Base-by-base conservation (phyloP, 2,113 vertebrate genomes). In the Pseudorasbora parva region DNA sequence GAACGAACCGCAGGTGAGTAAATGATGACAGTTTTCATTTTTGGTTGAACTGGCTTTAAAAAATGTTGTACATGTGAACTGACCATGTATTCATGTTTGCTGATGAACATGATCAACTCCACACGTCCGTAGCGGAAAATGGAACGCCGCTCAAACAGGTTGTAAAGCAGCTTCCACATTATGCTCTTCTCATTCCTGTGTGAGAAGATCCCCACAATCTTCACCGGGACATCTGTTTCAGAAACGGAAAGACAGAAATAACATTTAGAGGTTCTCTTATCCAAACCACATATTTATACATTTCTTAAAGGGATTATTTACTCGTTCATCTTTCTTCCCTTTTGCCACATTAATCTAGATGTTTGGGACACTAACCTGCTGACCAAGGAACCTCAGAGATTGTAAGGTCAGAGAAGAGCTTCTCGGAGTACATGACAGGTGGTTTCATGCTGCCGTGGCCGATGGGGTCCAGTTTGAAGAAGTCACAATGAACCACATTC, bases 81-180 rank as follows among this genome's bases (percentile, higher is more conserved):
- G 94, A 99, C 98, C 92, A 87, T 89, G 85, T 95, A 99, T 84
- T 97, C 94, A 82, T 82, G 96, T 92, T 98, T 96, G 74, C 91
- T 95, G 27, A 99, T 86, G 86, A 99, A 97, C 86, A 98, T 25
- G 92, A 97, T 95, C 78, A 99, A 90, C 88, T 99, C 96, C 81
- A 96, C 25, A 90, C 98, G 95, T 88, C 98, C 98, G 0, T 95
- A 97, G 92, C 84, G 94, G 93, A 90, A 98, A 87, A 99, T 54
- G 69, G 97, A 98, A 83, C 60, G 88, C 80, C 94, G 90, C 84
- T 98, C 92, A 87, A 96, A 97, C 30, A 98, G 75, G 82, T 91
- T 66, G 11, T 97, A 96, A 82, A 94, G 45, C 84, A 96, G 91
- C 88, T 95, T 98, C 94, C 97, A 95, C 89, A 99, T 89, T 21